Evolutionary conservation across 2,797 vertebrate species (phyloP).

Genomic region (Chaenodraco wilsoni): DNA sequence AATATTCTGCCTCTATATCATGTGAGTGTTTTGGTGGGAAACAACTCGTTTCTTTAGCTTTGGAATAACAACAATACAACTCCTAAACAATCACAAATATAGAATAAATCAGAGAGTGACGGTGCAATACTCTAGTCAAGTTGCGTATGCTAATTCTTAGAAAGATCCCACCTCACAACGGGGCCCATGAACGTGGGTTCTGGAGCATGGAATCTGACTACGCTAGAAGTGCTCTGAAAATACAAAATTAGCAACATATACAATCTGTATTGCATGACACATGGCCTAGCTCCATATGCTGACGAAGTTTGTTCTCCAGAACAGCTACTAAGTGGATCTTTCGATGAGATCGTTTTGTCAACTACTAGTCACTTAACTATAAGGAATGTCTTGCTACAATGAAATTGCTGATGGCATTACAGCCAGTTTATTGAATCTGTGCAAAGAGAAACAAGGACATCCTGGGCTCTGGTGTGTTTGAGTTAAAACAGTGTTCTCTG

Average conservation of each 20-base stretch:
- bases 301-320: not conserved
- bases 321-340: not conserved
- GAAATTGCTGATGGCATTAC: conserved; percentile 21
- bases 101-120: not conserved
- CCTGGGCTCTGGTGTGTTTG: not conserved
- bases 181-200: not conserved
- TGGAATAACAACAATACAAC: not conserved
- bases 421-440: conserved; percentile 1
- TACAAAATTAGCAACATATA: not conserved
- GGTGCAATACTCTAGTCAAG: not conserved
- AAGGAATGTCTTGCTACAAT: not conserved
- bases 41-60: not conserved
- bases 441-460: conserved; percentile 10
- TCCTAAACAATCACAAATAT: not conserved
- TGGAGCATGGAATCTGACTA: not conserved
- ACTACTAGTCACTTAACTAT: conserved; percentile 4
- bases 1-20: not conserved
- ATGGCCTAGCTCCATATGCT: not conserved
- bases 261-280: not conserved
- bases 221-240: not conserved
- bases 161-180: not conserved
- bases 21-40: not conserved
- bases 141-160: not conserved
- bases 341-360: conserved; percentile 24
- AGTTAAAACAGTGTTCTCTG: not conserved